Conservation (phyloP, 2,888 invertebrate genomes). For the Eupeodes latifasciatus region DNA sequence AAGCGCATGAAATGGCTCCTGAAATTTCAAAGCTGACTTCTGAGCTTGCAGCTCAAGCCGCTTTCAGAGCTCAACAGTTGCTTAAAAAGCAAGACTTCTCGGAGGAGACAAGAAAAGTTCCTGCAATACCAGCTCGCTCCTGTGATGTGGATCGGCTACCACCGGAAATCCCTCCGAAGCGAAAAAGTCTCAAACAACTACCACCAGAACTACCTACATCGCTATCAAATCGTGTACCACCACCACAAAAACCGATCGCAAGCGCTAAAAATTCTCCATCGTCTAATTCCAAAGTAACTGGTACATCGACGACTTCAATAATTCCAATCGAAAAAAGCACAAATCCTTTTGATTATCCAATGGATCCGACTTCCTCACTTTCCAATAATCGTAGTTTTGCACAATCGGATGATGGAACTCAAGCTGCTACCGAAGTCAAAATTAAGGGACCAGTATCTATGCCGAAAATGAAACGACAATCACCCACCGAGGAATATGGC, state of each 20-base stretch:
- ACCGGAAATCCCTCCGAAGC: slow-evolving; percentile 84
- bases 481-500: slow-evolving; percentile 83
- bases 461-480: slow-evolving; percentile 66
- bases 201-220: slow-evolving; percentile 78
- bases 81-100: slow-evolving; percentile 81
- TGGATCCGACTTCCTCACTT: slow-evolving; percentile 38
- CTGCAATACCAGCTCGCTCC: slow-evolving; percentile 83
- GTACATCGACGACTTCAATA: slow-evolving; percentile 79
- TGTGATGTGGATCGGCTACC: slow-evolving; percentile 81
- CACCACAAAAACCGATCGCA: slow-evolving; percentile 82
- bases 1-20: slow-evolving; percentile 81
- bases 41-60: slow-evolving; percentile 84
- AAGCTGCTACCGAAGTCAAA: slow-evolving; percentile 47
- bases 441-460: slow-evolving; percentile 58
- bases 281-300: slow-evolving; percentile 81
- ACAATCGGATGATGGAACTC: slow-evolving; percentile 34
- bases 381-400: slow-evolving; percentile 37
- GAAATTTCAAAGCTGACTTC: slow-evolving; percentile 83
- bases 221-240: slow-evolving; percentile 78
- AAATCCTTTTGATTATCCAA: slow-evolving; percentile 80
- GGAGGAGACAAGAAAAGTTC: slow-evolving; percentile 80
- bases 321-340: slow-evolving; percentile 81
- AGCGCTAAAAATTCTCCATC: slow-evolving; percentile 83
- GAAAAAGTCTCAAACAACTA: slow-evolving; percentile 82
- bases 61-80: slow-evolving; percentile 83